phyloP scores from a whole-genome alignment of 2,797 vertebrate genomes.

The Garrulus glandarius region DNA sequence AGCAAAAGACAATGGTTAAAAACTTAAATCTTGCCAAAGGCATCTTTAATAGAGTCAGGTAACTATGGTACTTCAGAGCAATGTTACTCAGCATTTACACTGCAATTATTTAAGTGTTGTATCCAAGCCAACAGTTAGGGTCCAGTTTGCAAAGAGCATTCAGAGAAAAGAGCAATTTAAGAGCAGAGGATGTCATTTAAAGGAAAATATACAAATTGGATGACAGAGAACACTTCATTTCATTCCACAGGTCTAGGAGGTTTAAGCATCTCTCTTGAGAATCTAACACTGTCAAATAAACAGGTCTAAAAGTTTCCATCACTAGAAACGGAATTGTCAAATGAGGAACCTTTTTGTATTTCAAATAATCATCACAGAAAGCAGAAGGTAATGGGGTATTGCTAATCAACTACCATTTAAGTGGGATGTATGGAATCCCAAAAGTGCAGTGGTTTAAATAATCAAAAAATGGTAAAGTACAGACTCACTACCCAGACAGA shows the following conservation, averaged over 20 bases:
- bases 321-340: background rate
- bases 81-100: background rate
- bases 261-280: background rate
- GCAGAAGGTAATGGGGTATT: background rate
- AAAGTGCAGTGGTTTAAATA: background rate
- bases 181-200: background rate
- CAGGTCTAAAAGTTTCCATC: background rate
- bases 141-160: background rate
- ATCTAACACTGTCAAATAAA: background rate
- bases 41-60: background rate
- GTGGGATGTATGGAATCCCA: background rate
- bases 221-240: background rate
- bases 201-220: background rate
- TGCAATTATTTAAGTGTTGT: background rate
- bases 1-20: background rate
- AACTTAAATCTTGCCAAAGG: background rate
- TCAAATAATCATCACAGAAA: background rate
- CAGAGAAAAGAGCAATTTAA: background rate
- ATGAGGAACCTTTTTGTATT: background rate
- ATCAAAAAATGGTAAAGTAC: background rate
- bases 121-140: background rate
- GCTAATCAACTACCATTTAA: background rate
- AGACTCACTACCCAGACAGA: background rate
- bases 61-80: background rate
- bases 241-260: background rate